These are phyloP conservation scores for Dugesia japonica DNA, from an alignment of 2,888 invertebrate genomes.

Conservation along the genomic window DNA sequence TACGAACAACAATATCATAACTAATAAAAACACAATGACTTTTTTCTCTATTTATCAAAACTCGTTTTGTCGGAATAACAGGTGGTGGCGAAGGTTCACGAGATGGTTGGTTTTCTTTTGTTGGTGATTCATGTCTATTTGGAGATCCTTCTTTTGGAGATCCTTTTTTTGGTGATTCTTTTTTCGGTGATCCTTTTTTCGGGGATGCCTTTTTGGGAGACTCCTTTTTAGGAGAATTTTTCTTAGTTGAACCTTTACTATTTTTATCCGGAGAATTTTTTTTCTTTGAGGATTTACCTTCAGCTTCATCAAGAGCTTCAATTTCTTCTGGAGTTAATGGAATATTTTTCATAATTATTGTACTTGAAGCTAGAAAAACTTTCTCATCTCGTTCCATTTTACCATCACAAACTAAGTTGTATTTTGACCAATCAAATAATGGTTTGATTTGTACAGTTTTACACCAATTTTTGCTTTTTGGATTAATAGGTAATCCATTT, in stretches of 20 bases:
- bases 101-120: not conserved
- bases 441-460: not conserved
- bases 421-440: not conserved
- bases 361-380: not conserved
- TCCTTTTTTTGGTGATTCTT: not conserved
- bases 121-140: not conserved
- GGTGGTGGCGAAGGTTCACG: not conserved
- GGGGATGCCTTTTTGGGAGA: no score
- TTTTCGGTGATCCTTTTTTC: not conserved
- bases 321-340: not conserved
- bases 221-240: no score
- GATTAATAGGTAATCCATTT: slow-evolving; percentile 7
- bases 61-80: not conserved
- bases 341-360: not conserved
- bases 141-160: not conserved
- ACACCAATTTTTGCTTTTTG: slow-evolving; percentile 5
- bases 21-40: not conserved
- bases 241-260: no score
- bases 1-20: not conserved
- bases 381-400: not conserved
- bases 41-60: not conserved
- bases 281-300: no score
- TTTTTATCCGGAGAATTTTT: no score
- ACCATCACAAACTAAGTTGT: slow-evolving; percentile 10
- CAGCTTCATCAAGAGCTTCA: not conserved